phyloP scores from a whole-genome alignment of 2,113 vertebrate species.

The Apistogramma diplotaenia region DNA sequence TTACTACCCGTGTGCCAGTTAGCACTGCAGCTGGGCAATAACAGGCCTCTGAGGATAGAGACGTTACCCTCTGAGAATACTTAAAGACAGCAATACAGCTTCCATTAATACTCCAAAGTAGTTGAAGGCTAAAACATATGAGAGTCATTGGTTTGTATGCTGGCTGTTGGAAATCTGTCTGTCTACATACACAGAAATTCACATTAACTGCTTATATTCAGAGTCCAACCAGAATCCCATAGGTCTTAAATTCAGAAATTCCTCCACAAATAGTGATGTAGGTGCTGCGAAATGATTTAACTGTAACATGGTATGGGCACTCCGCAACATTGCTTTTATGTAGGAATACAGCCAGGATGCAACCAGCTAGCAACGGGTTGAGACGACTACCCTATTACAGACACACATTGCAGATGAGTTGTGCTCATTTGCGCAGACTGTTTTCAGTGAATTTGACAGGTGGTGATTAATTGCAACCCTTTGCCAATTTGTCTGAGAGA shows the following conservation, averaged over 20 bases:
- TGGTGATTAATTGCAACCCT: background rate
- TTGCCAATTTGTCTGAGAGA: background rate
- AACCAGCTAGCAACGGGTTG: background rate
- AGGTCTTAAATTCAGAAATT: background rate
- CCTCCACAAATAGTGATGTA: background rate
- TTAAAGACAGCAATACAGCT: slow-evolving; percentile 18
- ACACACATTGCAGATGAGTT: background rate
- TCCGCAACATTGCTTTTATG: background rate
- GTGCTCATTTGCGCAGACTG: background rate
- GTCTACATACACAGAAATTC: background rate
- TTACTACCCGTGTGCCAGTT: slow-evolving; percentile 62
- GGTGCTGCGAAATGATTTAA: background rate
- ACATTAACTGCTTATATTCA: too few species aligned
- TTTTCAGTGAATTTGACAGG: background rate
- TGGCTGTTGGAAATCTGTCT: too few species aligned
- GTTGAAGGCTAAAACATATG: slow-evolving; percentile 12
- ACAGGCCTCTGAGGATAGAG: slow-evolving; percentile 36
- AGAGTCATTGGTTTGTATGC: background rate
- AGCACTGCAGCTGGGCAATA: slow-evolving; percentile 12
- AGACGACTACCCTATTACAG: background rate
- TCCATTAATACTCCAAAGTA: slow-evolving; percentile 12
- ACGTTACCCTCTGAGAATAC: slow-evolving; percentile 32
- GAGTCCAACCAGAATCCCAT: background rate
- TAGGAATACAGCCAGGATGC: background rate
- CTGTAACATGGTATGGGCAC: background rate